Base-by-base conservation (phyloP, 2,888 invertebrate genomes). In the Drepanosiphum platanoidis region DNA sequence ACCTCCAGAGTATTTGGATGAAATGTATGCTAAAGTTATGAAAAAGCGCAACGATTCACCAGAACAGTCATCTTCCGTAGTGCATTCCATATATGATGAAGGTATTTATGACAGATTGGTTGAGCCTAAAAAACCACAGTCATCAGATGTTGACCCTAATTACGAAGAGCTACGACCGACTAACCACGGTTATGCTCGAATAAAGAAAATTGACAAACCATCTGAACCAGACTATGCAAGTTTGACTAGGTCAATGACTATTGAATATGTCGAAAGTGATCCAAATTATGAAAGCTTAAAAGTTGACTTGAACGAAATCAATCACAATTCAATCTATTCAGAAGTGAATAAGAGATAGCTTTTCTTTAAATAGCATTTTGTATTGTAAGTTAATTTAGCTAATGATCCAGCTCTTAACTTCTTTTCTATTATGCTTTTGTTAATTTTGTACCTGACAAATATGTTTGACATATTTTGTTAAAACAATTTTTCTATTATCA, bases 11-110 rank as follows among this genome's bases (percentile, higher is more conserved):
- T 89, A 68, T 32, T 90, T 96, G n/a, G 96, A 96, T 88, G 96
- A 95, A 88, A 95, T 96, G 93, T 96, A 96, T 89, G 96, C 96
- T 2, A 96, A 96, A 91, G 96, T 96, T 32, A 92, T 93, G 89
- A 95, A 95, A 89, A 94, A 93, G 89, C 91, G 90, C 77, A 86
- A 86, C 74, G 81, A 86, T 22, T 80, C 83, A 4, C 34, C 78
- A 0, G 87, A 87, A 68, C 79, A 74, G 42, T 8, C 46, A 72
- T 61, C 86, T 32, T 36, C 86, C 30, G 30, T 18, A 36, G 42
- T 58, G 8, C 58, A 22, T 32, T 27, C 58, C 0, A 1, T 74
- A 13, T 58, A 83, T 4, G 71, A 86, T 27, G 71, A 74, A 32
- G 64, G 86, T 74, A 78, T 86, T 86, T 86, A 86, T 74, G 86